Conservation (phyloP, 2,797 vertebrate genomes). For the Sphenopsis melanotis region DNA sequence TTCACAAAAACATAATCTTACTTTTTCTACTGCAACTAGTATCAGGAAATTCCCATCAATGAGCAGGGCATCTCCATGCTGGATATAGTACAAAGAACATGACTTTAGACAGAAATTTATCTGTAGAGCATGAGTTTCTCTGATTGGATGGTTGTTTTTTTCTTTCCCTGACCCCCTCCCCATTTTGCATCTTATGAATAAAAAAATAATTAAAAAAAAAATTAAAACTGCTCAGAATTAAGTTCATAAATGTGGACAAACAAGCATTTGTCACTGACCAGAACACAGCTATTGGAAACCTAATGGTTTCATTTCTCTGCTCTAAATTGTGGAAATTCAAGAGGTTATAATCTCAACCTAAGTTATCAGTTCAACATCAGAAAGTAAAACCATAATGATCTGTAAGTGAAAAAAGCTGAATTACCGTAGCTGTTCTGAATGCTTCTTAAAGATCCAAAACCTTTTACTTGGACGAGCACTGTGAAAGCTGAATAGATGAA, state of each 20-base stretch:
- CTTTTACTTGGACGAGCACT: conserved; percentile 85
- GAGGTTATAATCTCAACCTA: neutral
- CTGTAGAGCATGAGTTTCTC: neutral
- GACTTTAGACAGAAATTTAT: neutral
- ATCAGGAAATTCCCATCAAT: neutral
- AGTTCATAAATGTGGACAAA: neutral
- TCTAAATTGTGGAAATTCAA: neutral
- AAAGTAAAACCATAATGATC: neutral
- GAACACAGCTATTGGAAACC: neutral
- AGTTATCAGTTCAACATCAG: neutral
- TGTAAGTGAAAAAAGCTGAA: neutral
- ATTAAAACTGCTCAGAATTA: neutral
- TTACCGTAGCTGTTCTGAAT: conserved; percentile 82
- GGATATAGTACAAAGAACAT: neutral
- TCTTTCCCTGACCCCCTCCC: neutral
- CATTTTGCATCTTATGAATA: neutral
- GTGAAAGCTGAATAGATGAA: conserved; percentile 83
- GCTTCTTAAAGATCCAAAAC: conserved; percentile 81
- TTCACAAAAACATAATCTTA: neutral
- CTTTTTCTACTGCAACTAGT: neutral
- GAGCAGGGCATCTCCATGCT: neutral
- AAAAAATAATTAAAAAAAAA: neutral
- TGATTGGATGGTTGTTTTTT: neutral
- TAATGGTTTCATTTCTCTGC: neutral
- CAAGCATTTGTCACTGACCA: neutral